Conservation (phyloP, 2,888 invertebrate genomes). For the Xestia xanthographa region DNA sequence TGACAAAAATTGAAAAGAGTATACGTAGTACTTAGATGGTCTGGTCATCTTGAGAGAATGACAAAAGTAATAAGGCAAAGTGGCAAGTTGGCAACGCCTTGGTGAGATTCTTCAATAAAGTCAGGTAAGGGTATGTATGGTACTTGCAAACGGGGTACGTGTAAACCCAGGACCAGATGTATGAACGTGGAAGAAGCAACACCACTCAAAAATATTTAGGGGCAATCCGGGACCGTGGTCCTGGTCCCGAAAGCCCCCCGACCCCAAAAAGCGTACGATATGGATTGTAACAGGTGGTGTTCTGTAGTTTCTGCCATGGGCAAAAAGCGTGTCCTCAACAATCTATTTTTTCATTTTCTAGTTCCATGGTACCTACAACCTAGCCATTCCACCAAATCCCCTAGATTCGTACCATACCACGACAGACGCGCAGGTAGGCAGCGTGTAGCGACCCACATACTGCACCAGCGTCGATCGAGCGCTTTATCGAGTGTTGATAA, state of each 20-base stretch:
- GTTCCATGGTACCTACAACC: neutral
- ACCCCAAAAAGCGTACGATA: too few relatives aligned
- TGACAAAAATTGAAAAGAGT: neutral
- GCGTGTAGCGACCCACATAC: conserved; percentile 73
- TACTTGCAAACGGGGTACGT: neutral
- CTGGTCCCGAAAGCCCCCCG: too few relatives aligned
- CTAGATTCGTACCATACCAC: conserved; percentile 40
- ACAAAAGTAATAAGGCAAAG: too few relatives aligned
- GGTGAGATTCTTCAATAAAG: neutral
- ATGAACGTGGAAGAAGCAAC: neutral
- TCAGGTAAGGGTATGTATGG: neutral
- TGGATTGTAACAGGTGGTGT: neutral
- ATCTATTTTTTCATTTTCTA: too few relatives aligned
- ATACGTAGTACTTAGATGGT: too few relatives aligned
- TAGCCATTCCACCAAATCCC: conserved; percentile 39
- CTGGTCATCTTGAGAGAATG: neutral
- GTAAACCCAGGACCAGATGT: too few relatives aligned
- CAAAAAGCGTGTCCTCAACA: too few relatives aligned
- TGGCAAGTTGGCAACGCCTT: neutral
- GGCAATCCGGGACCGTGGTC: too few relatives aligned
- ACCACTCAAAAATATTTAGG: too few relatives aligned
- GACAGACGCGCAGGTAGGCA: conserved; percentile 66
- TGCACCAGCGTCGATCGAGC: conserved; percentile 70
- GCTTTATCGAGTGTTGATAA: conserved; percentile 75
- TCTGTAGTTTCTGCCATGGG: neutral